Evolutionary conservation across 2,888 invertebrate genomes (phyloP).

Genomic region (Halictus ligatus): DNA sequence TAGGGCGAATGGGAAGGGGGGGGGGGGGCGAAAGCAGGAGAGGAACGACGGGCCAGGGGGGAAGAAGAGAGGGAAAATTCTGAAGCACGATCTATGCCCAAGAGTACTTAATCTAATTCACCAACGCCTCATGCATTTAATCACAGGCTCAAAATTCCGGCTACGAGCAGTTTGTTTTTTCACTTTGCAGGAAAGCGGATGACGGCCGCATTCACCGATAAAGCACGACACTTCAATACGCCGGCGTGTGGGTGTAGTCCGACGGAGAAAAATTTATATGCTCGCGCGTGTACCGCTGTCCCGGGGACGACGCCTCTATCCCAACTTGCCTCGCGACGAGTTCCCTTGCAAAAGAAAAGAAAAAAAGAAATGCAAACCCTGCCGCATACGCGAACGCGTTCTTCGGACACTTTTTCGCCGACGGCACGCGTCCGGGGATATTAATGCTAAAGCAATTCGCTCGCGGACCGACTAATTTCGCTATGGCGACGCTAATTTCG

Average conservation of each 20-base stretch:
- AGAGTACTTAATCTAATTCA: constrained; percentile 69
- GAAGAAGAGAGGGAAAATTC: constrained; percentile 42
- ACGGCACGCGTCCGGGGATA: background rate
- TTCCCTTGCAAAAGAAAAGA: background rate
- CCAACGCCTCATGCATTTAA: constrained; percentile 65
- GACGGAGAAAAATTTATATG: constrained; percentile 31
- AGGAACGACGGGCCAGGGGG: constrained; percentile 1
- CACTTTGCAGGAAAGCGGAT: constrained; percentile 40
- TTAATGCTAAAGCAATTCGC: background rate
- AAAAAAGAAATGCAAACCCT: constrained; percentile 8
- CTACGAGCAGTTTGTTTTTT: constrained; percentile 43
- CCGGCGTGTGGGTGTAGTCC: background rate
- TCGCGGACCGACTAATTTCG: background rate
- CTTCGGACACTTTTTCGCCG: background rate
- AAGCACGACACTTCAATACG: constrained; percentile 51
- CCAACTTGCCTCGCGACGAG: background rate
- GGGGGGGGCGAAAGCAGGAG: background rate
- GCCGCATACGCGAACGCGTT: background rate
- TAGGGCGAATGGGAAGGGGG: background rate
- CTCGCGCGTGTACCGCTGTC: background rate
- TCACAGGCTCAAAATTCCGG: constrained; percentile 63
- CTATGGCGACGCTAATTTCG: background rate
- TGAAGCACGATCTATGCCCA: constrained; percentile 65
- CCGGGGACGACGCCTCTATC: background rate
- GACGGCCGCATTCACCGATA: constrained; percentile 55